Base-by-base conservation (phyloP, 2,797 vertebrate species). In the Clarias platycephalus region DNA sequence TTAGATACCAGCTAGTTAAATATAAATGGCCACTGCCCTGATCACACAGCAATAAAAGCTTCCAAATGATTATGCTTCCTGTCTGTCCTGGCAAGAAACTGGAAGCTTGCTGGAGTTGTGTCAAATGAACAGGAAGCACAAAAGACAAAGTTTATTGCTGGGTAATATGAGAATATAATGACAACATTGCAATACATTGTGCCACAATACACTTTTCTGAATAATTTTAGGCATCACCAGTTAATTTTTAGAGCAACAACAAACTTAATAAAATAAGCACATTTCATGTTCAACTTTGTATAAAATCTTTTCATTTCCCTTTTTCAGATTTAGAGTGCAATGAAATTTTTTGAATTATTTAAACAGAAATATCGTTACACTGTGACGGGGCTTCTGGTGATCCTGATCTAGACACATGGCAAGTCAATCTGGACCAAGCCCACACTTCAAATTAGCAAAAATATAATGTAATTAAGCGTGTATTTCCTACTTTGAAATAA, bases 41-140 rank as follows among this genome's bases (percentile, higher is more conserved):
- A 60, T 40, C 75, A 62, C 12, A 37, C 64, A 49, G n/a, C 26
- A 58, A 34, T 34, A 77, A 77, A 84, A 8, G 24, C 18, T 34
- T 57, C 62, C 20, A 67, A n/a, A 68, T 34, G 10, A 49, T 26
- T 58, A 79, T 40, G 53, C 34, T 84, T 84, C 75, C 55, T 84
- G 55, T 24, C 64, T 70, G 24, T 31, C 24, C 55, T 60, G 62
- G 24, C 53, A 67, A 28, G 53, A 76, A 34, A 72, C 55, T 71
- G 26, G 18, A 22, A 66, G 75, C 72, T 49, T 83, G 82, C 82
- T 57, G 49, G 82, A 67, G 44, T 53, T 31, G 7, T 53, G 82
- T 66, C 72, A 58, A 55, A 13, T 4, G 63, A 70, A 79, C 64
- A 60, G 74, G 60, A 74, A 75, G 60, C 60, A 66, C 40, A 37